phyloP scores from a whole-genome alignment of 2,888 invertebrate species.

The Sepioteuthis lessoniana region DNA sequence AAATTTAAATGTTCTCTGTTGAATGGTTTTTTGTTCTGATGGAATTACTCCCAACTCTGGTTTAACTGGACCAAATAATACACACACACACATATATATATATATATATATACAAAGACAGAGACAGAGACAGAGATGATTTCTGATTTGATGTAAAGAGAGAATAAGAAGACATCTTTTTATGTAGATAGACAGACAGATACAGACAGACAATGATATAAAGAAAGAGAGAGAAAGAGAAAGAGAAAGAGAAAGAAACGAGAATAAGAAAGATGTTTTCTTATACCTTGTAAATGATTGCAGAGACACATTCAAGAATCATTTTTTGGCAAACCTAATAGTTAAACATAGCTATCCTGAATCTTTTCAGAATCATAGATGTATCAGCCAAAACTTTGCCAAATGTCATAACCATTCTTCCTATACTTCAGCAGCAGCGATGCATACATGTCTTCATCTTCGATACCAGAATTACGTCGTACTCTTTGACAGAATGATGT shows the following conservation, averaged over 20 bases:
- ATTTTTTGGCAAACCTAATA: background rate
- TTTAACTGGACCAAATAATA: too few relatives aligned
- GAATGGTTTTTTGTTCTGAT: too few relatives aligned
- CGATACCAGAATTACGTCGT: background rate
- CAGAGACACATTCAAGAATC: background rate
- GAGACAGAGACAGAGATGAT: too few relatives aligned
- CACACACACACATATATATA: too few relatives aligned
- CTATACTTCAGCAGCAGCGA: background rate
- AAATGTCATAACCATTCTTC: background rate
- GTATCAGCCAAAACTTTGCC: background rate
- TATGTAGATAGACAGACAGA: background rate
- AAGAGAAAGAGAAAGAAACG: background rate
- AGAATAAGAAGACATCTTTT: too few relatives aligned
- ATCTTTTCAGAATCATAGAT: background rate
- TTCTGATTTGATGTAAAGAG: too few relatives aligned
- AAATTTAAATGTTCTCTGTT: too few relatives aligned
- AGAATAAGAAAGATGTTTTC: background rate
- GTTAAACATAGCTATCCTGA: background rate
- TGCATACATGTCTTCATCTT: background rate
- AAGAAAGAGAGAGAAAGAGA: background rate
- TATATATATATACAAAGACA: too few relatives aligned
- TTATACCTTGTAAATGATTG: background rate
- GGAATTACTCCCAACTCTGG: too few relatives aligned
- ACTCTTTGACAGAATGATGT: background rate
- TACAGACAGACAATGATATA: background rate